Evolutionary conservation across 1,140 invertebrate species (phyloP).

Genomic region (Campoletis sonorensis): DNA sequence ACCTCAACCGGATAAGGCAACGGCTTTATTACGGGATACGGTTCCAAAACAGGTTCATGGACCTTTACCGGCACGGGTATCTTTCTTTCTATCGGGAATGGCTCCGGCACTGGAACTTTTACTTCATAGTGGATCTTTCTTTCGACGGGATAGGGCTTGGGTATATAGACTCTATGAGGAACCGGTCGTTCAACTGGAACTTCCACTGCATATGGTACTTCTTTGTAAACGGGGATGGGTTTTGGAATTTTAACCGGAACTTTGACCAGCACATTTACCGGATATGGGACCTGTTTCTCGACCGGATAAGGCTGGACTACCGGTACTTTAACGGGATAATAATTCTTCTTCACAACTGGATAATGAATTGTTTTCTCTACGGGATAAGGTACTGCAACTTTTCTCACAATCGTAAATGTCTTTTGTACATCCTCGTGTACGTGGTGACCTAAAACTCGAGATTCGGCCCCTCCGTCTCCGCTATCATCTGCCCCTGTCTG

Average conservation of each 20-base stretch:
- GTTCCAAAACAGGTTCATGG: conserved; percentile 79
- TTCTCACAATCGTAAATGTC: conserved; percentile 72
- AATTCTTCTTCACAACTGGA: conserved; percentile 70
- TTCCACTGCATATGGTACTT: conserved; percentile 70
- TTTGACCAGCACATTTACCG: conserved; percentile 70
- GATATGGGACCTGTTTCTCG: conserved; percentile 70
- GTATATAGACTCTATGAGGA: conserved; percentile 81
- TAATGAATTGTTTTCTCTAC: conserved; percentile 72
- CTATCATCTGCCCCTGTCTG: conserved; percentile 39
- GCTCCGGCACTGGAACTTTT: conserved; percentile 80
- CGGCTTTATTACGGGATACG: conserved; percentile 78
- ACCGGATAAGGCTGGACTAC: conserved; percentile 79
- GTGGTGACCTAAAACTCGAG: conserved; percentile 48
- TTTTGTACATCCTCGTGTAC: conserved; percentile 75
- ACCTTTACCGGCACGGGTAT: conserved; percentile 79
- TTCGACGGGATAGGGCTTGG: conserved; percentile 81
- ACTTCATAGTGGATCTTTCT: conserved; percentile 81
- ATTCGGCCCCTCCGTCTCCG: conserved; percentile 25
- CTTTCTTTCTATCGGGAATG: conserved; percentile 79
- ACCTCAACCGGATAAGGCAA: conserved; percentile 75
- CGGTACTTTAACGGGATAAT: conserved; percentile 78
- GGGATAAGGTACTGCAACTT: conserved; percentile 72
- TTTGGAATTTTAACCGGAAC: conserved; percentile 72
- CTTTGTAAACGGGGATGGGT: conserved; percentile 70
- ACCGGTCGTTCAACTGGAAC: conserved; percentile 79